Percentiles rank a stretch among this genome's conserved stretches.
These are phyloP conservation scores for Pithys albifrons DNA, from an alignment of 2,113 vertebrate genomes.

Conservation along the genomic window DNA sequence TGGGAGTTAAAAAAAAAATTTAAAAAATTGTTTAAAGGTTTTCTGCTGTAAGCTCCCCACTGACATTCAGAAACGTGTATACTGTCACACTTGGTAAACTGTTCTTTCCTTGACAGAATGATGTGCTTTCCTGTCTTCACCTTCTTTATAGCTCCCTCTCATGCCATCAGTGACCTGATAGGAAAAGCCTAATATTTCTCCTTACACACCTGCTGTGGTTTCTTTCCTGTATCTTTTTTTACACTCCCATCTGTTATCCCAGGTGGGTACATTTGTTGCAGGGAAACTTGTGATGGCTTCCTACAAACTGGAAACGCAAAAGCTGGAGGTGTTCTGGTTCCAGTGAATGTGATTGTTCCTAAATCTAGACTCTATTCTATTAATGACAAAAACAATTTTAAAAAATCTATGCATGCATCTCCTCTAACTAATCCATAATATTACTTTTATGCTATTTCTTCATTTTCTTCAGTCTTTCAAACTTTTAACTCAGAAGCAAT, in stretches of 20 bases:
- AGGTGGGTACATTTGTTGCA: background rate
- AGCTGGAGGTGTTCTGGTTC: background rate
- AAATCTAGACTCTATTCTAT: background rate
- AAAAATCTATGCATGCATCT: background rate
- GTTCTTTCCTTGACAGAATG: no score
- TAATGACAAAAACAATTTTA: background rate
- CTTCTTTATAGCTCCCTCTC: no score
- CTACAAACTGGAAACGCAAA: background rate
- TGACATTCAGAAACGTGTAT: no score
- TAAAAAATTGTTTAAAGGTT: no score
- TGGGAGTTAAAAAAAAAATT: no score
- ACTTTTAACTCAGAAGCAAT: background rate
- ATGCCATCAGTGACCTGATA: accelerated
- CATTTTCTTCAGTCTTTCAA: background rate
- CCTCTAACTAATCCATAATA: background rate
- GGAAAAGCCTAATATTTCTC: background rate
- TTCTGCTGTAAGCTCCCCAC: no score
- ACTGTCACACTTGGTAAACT: no score
- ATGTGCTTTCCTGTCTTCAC: no score
- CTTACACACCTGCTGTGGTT: background rate
- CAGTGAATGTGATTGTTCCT: background rate
- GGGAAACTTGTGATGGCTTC: background rate
- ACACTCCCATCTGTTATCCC: background rate
- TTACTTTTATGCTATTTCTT: background rate
- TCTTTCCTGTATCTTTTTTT: background rate